These are phyloP conservation scores for Arctocebus calabarensis DNA, from an alignment of 2,797 vertebrate species.

Conservation along the genomic window DNA sequence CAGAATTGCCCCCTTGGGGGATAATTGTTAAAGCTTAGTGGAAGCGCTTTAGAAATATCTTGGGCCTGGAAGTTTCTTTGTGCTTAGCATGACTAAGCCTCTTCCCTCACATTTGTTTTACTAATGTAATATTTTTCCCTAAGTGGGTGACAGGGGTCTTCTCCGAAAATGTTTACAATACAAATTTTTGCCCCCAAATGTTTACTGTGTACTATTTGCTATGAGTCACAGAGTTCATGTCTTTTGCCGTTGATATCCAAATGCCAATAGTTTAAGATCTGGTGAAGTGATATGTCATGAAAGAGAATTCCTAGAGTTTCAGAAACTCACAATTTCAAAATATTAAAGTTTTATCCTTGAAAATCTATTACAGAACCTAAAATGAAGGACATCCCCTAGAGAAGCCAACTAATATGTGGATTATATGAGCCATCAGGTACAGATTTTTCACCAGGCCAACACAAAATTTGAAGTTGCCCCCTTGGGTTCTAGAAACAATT, in stretches of 20 bases:
- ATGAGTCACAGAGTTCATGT: constrained; percentile 1
- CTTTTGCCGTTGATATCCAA: not conserved
- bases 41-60: not conserved
- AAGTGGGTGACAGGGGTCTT: not conserved
- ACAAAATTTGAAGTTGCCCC: not conserved
- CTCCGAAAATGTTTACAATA: not conserved
- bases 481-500: not conserved
- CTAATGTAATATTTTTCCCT: not conserved
- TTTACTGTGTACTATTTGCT: not conserved
- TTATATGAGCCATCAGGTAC: not conserved
- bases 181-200: not conserved
- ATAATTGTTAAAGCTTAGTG: not conserved
- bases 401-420: not conserved
- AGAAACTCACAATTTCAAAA: not conserved
- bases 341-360: not conserved
- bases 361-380: not conserved
- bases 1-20: not conserved
- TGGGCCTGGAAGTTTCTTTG: constrained; percentile 11
- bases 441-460: not conserved
- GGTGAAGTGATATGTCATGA: not conserved
- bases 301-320: not conserved
- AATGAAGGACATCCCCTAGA: not conserved
- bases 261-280: not conserved
- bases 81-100: not conserved
- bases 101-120: not conserved